Evolutionary conservation across 2,888 invertebrate genomes (phyloP), one percentile per base, ranked within the genome.

Genomic region (Pinctada fucata): DNA sequence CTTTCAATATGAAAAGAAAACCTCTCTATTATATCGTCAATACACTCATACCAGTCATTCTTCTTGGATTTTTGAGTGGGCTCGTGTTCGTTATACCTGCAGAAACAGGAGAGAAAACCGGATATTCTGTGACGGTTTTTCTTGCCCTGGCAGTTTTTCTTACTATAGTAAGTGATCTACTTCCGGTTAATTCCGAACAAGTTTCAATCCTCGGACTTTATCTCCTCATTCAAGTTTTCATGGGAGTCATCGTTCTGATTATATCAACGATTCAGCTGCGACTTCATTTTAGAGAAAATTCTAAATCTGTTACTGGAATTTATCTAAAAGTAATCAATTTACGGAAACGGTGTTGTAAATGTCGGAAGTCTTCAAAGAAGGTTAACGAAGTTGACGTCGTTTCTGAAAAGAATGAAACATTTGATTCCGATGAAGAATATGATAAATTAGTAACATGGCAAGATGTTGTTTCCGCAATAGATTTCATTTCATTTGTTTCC

Each of bases 401-500:
- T 13, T 13, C 58, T 58, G 58, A 58, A 58, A 58, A 58, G 13
- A 31, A 31, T 31, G 31, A 31, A 31, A 31, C 31, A 31, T 31
- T 31, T 31, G 31, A 31, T 31, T 31, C 31, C 31, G 58, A 58
- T 58, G 58, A 58, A 58, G 58, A 10, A 3, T 31, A 45, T 45
- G 47, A 16, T 13, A 70, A 64, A 81, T 82, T 52, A 77, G 83
- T 50, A 31, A 79, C 76, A 4, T 85, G 85, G 85, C 76, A 67
- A 16, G 81, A 84, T 65, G 83, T 82, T 31, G 72, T 82, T 3
- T 81, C 83, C 50, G 73, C 81, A 0, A 71, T 85, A 4, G 85
- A 85, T 65, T 84, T 85, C 65, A 64, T 83, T 52, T 58, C 82
- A 50, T 85, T 85, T 72, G 84, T 82, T 83, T 47, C 82, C 8